Evolutionary conservation across 2,797 vertebrate species (phyloP).

Genomic region (Hyperoplus immaculatus): DNA sequence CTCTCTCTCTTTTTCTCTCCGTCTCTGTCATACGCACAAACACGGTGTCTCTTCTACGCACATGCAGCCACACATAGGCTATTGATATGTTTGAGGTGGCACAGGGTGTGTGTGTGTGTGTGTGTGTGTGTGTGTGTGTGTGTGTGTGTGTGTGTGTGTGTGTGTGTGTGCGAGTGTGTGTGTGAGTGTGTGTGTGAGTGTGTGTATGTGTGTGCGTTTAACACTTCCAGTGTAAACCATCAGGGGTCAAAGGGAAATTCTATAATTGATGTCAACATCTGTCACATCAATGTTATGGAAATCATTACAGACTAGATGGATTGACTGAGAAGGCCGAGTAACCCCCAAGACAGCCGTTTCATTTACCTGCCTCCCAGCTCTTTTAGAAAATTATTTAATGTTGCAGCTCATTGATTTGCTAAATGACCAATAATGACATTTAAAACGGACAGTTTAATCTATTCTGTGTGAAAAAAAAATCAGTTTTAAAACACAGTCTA

Average conservation of each 20-base stretch:
- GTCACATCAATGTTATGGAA: conserved; percentile 72
- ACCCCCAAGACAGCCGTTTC: conserved; percentile 54
- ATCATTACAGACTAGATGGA: conserved; percentile 66
- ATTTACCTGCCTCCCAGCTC: conserved; percentile 66
- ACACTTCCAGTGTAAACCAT: conserved; percentile 35
- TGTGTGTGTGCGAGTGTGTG: neutral
- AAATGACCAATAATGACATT: conserved; percentile 74
- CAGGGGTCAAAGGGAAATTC: conserved; percentile 66
- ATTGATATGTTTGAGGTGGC: conserved; percentile 49
- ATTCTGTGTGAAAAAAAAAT: conserved; percentile 30
- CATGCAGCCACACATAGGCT: conserved; percentile 3
- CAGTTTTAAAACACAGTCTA: neutral
- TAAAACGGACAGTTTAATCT: conserved; percentile 55
- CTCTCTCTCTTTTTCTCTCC: conserved; percentile 17
- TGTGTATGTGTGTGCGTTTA: conserved; percentile 24
- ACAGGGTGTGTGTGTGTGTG: neutral
- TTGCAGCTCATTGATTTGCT: conserved; percentile 76
- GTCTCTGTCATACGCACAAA: conserved; percentile 45
- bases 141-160: conserved; percentile 9
- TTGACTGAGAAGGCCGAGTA: conserved; percentile 66
- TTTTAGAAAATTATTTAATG: conserved; percentile 74
- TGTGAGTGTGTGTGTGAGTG: neutral
- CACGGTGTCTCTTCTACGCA: neutral
- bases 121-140: neutral
- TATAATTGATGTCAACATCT: conserved; percentile 75